phyloP scores from a whole-genome alignment of 2,888 invertebrate species.

The Gasteruption jaculator region DNA sequence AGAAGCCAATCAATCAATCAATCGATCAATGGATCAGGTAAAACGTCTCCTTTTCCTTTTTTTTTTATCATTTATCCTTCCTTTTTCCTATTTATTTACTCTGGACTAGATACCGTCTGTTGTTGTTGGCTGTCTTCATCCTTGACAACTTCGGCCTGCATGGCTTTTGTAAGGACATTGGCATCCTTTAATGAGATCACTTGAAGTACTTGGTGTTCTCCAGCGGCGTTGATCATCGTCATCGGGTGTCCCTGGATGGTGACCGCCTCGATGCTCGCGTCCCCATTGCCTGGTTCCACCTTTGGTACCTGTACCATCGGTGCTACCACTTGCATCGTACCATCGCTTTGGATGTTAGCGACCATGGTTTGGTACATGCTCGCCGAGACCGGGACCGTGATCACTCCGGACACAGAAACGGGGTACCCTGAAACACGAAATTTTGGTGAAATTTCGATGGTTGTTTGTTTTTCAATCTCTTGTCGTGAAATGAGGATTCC shows the following conservation, averaged over 20 bases:
- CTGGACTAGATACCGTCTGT: conserved; percentile 53
- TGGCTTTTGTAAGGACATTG: conserved; percentile 74
- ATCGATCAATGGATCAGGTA: conserved; percentile 18
- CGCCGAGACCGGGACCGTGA: conserved; percentile 90
- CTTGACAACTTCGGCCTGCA: conserved; percentile 57
- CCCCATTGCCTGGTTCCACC: conserved; percentile 73
- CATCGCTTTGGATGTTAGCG: conserved; percentile 82
- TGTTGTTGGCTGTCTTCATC: conserved; percentile 48
- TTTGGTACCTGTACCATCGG: conserved; percentile 80
- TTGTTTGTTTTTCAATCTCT: conserved; percentile 6
- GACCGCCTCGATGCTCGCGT: conserved; percentile 68
- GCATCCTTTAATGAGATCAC: conserved; percentile 84
- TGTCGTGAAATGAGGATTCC: conserved; percentile 4
- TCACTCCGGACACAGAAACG: conserved; percentile 86
- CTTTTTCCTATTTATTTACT: conserved; percentile 35
- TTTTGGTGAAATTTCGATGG: no score
- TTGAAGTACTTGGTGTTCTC: conserved; percentile 76
- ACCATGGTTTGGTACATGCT: conserved; percentile 97
- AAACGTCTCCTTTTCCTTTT: conserved; percentile 16
- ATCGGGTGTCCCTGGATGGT: conserved; percentile 77
- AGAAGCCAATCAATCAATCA: no score
- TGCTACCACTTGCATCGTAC: conserved; percentile 73
- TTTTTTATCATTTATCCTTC: conserved; percentile 9
- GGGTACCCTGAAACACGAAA: conserved; percentile 63
- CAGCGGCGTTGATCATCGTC: conserved; percentile 65